Conservation (phyloP, 2,113 vertebrate genomes). For the Mesocricetus auratus region DNA sequence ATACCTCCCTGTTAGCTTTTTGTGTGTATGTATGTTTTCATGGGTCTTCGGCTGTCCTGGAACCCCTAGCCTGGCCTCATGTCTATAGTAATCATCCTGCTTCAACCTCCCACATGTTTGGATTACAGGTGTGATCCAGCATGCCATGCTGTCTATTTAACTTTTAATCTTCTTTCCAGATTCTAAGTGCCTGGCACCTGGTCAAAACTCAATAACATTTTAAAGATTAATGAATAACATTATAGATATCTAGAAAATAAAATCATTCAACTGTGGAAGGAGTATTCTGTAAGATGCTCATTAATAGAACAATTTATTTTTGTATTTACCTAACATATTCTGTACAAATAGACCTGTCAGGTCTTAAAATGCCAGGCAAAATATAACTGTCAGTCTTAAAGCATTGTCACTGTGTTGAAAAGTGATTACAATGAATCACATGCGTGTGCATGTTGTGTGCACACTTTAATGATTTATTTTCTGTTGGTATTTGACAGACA, state of each 20-base stretch:
- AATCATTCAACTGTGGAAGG: not conserved
- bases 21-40: not conserved
- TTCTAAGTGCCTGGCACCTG: not conserved
- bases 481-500: not conserved
- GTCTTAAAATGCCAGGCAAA: slow-evolving; percentile 30
- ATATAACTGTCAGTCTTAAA: not conserved
- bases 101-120: not conserved
- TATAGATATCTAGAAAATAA: slow-evolving; percentile 37
- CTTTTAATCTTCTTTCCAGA: not conserved
- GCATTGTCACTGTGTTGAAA: not conserved
- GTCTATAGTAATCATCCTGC: not conserved
- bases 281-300: slow-evolving; percentile 3
- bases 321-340: slow-evolving; percentile 33
- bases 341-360: not conserved
- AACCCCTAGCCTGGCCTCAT: not conserved
- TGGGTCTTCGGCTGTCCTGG: not conserved
- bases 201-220: not conserved
- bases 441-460: fast-evolving
- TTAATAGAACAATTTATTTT: not conserved
- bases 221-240: not conserved
- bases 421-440: not conserved
- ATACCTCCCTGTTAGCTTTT: no score
- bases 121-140: not conserved
- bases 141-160: not conserved
- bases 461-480: not conserved